Base-by-base conservation (phyloP, 1,140 invertebrate species). In the Probaryconus sp. region DNA sequence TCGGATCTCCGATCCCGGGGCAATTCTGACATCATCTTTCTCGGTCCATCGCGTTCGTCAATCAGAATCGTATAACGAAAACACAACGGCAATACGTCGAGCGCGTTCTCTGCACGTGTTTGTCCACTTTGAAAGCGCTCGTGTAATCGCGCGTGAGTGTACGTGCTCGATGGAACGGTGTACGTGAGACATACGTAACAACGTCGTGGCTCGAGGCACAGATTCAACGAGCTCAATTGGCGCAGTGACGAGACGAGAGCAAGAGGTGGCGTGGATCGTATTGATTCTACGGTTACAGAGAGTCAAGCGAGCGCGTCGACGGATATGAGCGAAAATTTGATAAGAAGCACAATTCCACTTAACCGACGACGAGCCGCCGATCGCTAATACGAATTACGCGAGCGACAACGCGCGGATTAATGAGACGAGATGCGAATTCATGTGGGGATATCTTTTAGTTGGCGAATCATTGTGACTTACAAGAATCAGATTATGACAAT, bases 221-320 rank as follows among this genome's bases (percentile, higher is more conserved):
- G 84, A 87, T 88, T 88, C 85, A 86, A 88, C 85, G 82, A 86
- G 86, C 85, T 88, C 85, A 87, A 88, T 88, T 88, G 84, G 76
- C 76, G 70, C 83, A 77, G 76, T 76, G 79, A 79, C 73, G 65
- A 72, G 76, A 79, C 79, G 78, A 76, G 70, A 65, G 50, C 33
- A 55, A 38, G 58, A 77, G 71, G 51, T 77, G 63, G 61, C 50
- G 45, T 42, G 55, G 70, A 83, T 85, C 79, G 78, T 87, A 87
- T 87, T 83, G 85, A 86, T 87, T 85, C 79, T 79, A 79, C 64
- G 75, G 71, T 83, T 81, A 78, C 70, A 65, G 48, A n/a, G n/a
- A 74, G 73, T 71, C 69, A 63, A 60, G 64, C 13, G n/a, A 48
- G 33, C 33, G 51, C 16, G 58, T 55, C 42, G 43, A 35, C 53